Evolutionary conservation across 1,140 invertebrate species (phyloP), one percentile per base, ranked within the genome.

Genomic region (Trachymyrmex septentrionalis): DNA sequence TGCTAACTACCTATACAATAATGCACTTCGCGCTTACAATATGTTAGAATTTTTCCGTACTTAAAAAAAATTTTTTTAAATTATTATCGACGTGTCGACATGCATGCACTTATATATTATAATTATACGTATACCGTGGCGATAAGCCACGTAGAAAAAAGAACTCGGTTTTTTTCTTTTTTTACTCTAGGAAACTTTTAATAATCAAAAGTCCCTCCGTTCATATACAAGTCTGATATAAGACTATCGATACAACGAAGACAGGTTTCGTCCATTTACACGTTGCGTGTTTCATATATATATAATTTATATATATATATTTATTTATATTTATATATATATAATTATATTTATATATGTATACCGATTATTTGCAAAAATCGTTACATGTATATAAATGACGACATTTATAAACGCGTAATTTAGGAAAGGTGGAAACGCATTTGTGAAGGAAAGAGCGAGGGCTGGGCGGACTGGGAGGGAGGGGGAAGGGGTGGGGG

Each of bases 131-230:
- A 34, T 34, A 34, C 10, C 38, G 3, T 55, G 44, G 19, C 10
- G 57, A 27, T 27, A 24, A 24, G 24, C 14, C 5, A 63, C 59
- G 27, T 44, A 64, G 30, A n/a, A 48, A 14, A 82, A 59, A 57
- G n/a, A 59, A 44, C 38, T 19, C 14, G 4, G 7, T 19, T 3
- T 16, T 34, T 69, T 69, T 44, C 30, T 30, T 72, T 72, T 69
- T 84, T 84, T 84, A 84, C 38, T 84, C 80, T 84, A 84, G 80
- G 80, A 84, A 84, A 84, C 80, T 84, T 84, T 84, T 84, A 84
- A 84, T 84, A 84, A 75, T 84, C 80, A 84, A 84, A 82, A 84
- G 80, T 84, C 57, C 80, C 80, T 84, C 69, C 44, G 80, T 73
- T 61, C 80, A 84, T 84, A 84, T 84, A 84, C 80, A 84, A 84